Evolutionary conservation across 2,113 vertebrate species (phyloP).

Genomic region (Tyrannus savana): DNA sequence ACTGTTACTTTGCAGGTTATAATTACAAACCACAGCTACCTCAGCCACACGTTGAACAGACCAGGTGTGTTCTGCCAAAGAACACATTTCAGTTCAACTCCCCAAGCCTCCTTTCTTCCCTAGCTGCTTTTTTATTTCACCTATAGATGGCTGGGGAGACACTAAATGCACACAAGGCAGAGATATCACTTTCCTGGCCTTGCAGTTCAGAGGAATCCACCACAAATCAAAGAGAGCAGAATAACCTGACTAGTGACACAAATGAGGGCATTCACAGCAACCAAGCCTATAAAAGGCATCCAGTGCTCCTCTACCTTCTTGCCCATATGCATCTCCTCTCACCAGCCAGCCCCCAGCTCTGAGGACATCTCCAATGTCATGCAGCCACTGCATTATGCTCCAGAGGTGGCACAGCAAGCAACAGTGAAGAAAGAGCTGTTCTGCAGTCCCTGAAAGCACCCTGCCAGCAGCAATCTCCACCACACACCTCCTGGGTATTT

Average conservation of each 20-base stretch:
- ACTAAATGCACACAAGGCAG: neutral
- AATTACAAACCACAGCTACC: conserved; percentile 42
- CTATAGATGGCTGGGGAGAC: neutral
- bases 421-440: neutral
- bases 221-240: neutral
- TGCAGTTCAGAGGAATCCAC: neutral
- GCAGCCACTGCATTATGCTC: neutral
- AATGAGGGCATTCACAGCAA: neutral
- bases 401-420: neutral
- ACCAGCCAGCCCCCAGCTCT: neutral
- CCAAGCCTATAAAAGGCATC: neutral
- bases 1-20: neutral
- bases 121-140: neutral
- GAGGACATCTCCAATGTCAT: neutral
- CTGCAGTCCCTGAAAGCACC: neutral
- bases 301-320: neutral
- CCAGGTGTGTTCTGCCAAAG: conserved; percentile 26
- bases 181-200: neutral
- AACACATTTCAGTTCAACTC: neutral
- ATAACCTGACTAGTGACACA: neutral
- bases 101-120: neutral
- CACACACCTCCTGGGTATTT: neutral
- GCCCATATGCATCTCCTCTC: neutral
- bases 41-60: neutral
- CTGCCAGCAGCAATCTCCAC: neutral